phyloP scores from a whole-genome alignment of 2,797 vertebrate species.

The Emys orbicularis region DNA sequence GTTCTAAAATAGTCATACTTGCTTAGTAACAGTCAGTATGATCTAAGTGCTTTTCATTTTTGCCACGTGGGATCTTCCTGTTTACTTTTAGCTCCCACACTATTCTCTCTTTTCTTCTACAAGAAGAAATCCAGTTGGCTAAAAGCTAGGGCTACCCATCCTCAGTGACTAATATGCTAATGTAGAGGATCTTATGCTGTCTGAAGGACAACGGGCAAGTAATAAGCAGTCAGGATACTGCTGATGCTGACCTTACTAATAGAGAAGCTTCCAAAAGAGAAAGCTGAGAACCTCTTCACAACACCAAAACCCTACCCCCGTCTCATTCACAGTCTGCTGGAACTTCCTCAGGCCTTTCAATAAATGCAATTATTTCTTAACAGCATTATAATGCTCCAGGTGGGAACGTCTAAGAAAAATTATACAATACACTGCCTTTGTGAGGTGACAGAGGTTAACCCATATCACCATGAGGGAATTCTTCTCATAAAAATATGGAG shows the following conservation, averaged over 20 bases:
- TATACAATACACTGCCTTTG: background rate
- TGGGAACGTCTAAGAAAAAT: background rate
- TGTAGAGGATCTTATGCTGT: constrained; percentile 42
- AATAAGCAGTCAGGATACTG: constrained; percentile 35
- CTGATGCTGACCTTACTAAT: background rate
- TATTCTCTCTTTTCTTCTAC: constrained; percentile 43
- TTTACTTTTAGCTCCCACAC: constrained; percentile 59
- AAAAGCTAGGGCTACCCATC: constrained; percentile 20
- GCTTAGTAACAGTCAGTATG: constrained; percentile 10
- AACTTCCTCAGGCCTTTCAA: background rate
- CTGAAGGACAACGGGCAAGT: constrained; percentile 4
- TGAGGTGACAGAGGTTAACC: background rate
- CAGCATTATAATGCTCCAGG: background rate
- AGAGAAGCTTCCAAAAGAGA: background rate
- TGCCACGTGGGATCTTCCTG: constrained; percentile 53
- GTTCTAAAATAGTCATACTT: constrained; percentile 11
- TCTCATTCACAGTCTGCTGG: background rate
- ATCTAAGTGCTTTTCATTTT: constrained; percentile 37
- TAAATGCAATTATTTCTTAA: background rate
- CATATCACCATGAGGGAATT: background rate
- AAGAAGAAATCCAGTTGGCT: constrained; percentile 61
- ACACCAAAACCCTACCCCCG: background rate
- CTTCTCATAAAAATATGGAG: background rate
- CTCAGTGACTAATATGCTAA: constrained; percentile 45
- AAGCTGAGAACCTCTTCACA: constrained; percentile 18